Evolutionary conservation across 2,888 invertebrate species (phyloP), one percentile per base, ranked within the genome.

Genomic region (Halictus ligatus): DNA sequence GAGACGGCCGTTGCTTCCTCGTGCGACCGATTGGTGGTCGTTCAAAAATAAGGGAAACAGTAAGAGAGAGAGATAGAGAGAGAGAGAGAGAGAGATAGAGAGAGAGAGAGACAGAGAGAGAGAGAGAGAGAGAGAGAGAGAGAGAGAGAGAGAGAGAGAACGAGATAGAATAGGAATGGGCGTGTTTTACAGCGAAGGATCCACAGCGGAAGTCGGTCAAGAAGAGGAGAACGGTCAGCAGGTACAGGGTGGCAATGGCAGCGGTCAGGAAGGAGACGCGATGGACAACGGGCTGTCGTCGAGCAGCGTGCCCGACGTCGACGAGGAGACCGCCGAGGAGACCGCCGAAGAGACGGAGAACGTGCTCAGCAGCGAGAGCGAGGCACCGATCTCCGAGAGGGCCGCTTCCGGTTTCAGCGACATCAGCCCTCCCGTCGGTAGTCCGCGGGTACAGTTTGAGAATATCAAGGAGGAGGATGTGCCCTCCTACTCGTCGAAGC

Each of bases 391-490:
- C 21, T 95, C 95, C 0, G 95, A 95, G 73, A 92, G 95, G 81
- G 95, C 95, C 8, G 95, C 95, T 76, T 93, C 93, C 46, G 92
- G 93, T 67, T 92, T 92, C 80, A 92, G 86, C 87, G 95, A 95
- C 6, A 93, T 91, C 76, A 93, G 91, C 74, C 90, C 94, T 0
- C 89, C 90, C 5, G 71, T 92, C 6, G 94, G 93, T 15, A 95
- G 94, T 88, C 95, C 94, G 0, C 89, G 94, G 43, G 95, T 95
- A 8, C 95, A 95, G 79, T 95, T 95, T 77, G 94, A 95, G 58
- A 93, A 93, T 18, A 94, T 95, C 75, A 92, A 92, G 43, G 95
- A 95, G 81, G 95, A 95, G 80, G 94, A 92, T 21, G 89, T 82
- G 69, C 81, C 87, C 4, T 60, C 81, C 12, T 5, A 58, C 12